phyloP scores from a whole-genome alignment of 53 echinoderm and acorn worm genomes.

The Astropecten irregularis region DNA sequence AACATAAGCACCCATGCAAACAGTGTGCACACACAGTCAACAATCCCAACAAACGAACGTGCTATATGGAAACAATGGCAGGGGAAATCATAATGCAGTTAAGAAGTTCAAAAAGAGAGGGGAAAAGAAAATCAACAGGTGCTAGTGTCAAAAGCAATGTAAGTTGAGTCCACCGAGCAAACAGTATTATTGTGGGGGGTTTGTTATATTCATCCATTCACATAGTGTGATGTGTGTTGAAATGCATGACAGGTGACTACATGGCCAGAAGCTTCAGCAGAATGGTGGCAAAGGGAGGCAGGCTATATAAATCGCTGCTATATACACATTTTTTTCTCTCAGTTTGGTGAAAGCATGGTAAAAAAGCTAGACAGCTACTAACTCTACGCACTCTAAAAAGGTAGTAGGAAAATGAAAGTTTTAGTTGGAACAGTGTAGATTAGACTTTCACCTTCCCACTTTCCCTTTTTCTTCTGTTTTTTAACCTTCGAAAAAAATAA shows the following conservation, averaged over 20 bases:
- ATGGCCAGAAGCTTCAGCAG: constrained; percentile 45
- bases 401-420: constrained; percentile 53
- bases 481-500: too few species aligned
- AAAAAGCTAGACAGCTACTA: constrained; percentile 13
- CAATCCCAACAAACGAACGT: neutral
- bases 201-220: constrained; percentile 8
- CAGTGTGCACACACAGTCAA: constrained; percentile 17
- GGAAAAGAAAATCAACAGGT: constrained; percentile 7
- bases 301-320: constrained; percentile 1
- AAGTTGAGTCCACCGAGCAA: constrained; percentile 18
- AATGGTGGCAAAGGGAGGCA: constrained; percentile 4
- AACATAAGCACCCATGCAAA: neutral
- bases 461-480: neutral
- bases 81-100: constrained; percentile 19
- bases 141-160: constrained; percentile 28
- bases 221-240: constrained; percentile 45
- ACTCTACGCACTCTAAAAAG: neutral
- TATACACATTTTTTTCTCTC: constrained; percentile 15
- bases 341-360: constrained; percentile 39
- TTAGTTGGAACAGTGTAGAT: constrained; percentile 38
- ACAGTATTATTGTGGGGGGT: constrained; percentile 30
- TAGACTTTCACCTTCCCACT: constrained; percentile 55
- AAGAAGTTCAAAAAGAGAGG: constrained; percentile 13
- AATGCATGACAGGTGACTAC: constrained; percentile 7
- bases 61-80: constrained; percentile 13